Evolutionary conservation across 1,140 invertebrate genomes (phyloP), one percentile per base, ranked within the genome.

Genomic region (Monochamus saltuarius): DNA sequence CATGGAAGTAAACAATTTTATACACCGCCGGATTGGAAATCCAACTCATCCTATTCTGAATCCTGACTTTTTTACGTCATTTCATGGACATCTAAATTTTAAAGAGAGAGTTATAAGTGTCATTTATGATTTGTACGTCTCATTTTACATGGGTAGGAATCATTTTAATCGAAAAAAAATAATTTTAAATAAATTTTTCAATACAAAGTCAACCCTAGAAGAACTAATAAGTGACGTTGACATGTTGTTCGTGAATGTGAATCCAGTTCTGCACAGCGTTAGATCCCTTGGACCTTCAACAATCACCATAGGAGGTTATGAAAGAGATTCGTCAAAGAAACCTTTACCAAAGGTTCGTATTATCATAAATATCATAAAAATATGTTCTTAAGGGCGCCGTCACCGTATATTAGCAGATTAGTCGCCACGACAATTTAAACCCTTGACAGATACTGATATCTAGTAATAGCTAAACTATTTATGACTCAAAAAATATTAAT

Each of bases 221-320:
- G 34, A 67, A 16, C 22, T 84, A 10, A 77, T 86, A 47, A 56
- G 78, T 0, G 82, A 82, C 63, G 70, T 66, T n/a, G 75, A 83
- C 71, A 75, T 77, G 22, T 29, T 29, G 6, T 29, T 29, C 6
- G 22, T 29, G 22, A 29, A 29, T 29, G 6, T 29, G 22, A 6
- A 29, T 29, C 22, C 22, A 3, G 71, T 75, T 22, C 70, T 79
- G 55, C 68, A 75, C 42, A 74, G 75, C 36, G 74, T 76, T 40
- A 72, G 75, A 37, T 77, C 81, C 10, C 66, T 73, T 7, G 74
- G 77, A 7, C 79, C 81, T 10, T 75, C 68, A 55, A 73, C 80
- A 6, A 62, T 83, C 11, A 74, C 79, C 50, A 66, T 83, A 39
- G 77, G 22, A 3, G 6, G 78, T 40, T 79, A 79, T 4, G 65